Evolutionary conservation across 64 coral and sea anemone genomes (phyloP).

Genomic region (Acropora tenuis): DNA sequence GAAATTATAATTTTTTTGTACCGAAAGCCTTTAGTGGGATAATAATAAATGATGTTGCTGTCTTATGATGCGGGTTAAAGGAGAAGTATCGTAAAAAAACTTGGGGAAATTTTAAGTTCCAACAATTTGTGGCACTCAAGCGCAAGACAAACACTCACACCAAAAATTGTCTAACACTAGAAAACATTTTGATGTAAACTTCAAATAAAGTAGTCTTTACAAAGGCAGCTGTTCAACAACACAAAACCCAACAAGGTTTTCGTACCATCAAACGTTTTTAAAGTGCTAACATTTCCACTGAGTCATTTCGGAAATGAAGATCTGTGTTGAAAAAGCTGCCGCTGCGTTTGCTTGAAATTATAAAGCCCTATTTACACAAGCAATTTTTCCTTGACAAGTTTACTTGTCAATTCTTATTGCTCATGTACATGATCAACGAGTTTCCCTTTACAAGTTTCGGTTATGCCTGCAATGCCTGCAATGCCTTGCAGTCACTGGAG

Average conservation of each 20-base stretch:
- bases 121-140: neutral
- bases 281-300: neutral
- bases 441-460: neutral
- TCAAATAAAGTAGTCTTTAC: constrained; percentile 2
- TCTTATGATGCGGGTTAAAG: neutral
- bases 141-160: constrained; percentile 2
- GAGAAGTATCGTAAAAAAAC: neutral
- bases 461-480: constrained; percentile 28
- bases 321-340: too few species aligned
- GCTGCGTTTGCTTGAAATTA: too few species aligned
- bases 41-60: neutral
- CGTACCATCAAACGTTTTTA: neutral
- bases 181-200: constrained; percentile 15
- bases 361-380: too few species aligned
- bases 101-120: neutral
- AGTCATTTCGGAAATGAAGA: too few species aligned
- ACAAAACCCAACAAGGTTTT: neutral
- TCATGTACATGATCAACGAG: too few species aligned
- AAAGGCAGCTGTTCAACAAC: neutral
- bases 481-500: constrained; percentile 13
- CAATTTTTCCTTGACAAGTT: too few species aligned
- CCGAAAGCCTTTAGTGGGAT: too few species aligned
- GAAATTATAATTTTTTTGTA: constrained; percentile 14
- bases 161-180: neutral
- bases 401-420: too few species aligned